A percentile compares a stretch with the other conserved stretches of the same genome.
Conservation (phyloP, 2,113 vertebrate genomes). For the Pleuronectes platessa region DNA sequence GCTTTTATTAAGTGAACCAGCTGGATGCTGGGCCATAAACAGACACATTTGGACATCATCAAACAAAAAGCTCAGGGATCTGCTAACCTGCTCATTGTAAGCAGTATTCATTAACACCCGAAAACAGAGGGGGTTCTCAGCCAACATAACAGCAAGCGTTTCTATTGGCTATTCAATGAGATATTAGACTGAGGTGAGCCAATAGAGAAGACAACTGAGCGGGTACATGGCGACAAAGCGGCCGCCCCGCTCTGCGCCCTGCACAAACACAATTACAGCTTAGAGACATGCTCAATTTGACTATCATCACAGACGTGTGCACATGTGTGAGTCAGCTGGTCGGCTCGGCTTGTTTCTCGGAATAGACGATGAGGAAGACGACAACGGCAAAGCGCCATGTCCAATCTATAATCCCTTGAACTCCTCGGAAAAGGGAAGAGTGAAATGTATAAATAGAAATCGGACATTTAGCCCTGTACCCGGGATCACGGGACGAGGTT, state of each 20-base stretch:
- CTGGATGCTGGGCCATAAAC: too few species aligned
- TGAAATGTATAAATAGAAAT: conserved; percentile 58
- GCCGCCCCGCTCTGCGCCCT: conserved; percentile 12
- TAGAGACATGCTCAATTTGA: conserved; percentile 39
- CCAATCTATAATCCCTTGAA: conserved; percentile 78
- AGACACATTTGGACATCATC: not conserved
- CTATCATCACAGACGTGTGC: conserved; percentile 25
- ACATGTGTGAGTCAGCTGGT: conserved; percentile 21
- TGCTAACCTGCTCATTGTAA: conserved; percentile 1
- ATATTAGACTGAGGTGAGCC: conserved; percentile 21
- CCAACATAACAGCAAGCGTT: conserved; percentile 19
- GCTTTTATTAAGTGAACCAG: too few species aligned
- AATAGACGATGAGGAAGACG: conserved; percentile 54
- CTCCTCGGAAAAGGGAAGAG: conserved; percentile 57
- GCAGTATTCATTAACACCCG: conserved; percentile 19
- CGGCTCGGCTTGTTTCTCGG: conserved; percentile 39
- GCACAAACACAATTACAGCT: conserved; percentile 49
- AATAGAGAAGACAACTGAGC: conserved; percentile 28
- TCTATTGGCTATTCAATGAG: conserved; percentile 14
- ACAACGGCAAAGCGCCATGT: conserved; percentile 65
- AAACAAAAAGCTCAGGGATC: conserved; percentile 4
- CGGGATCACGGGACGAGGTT: conserved; percentile 69
- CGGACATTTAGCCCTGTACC: conserved; percentile 56
- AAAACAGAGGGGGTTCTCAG: conserved; percentile 14
- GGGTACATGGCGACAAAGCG: conserved; percentile 34